Evolutionary conservation across 2,113 vertebrate species (phyloP), one percentile per base, ranked within the genome.

Genomic region (Cricetomys ansorgei): DNA sequence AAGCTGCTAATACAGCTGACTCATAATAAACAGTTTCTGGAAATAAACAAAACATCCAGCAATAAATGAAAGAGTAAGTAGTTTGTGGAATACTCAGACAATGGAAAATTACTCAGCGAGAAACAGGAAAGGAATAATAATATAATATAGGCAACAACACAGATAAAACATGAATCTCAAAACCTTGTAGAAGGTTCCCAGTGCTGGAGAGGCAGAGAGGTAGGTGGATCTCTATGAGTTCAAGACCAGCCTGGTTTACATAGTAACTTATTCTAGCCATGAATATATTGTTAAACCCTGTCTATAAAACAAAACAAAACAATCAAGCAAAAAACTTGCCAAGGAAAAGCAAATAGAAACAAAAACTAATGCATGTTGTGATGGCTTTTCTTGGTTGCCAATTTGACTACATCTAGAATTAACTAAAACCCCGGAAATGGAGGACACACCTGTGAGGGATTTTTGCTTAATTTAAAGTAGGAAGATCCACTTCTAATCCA

Each of bases 21-120:
- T 75, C 64, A 69, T 62, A 90, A 89, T 29, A 88, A 91, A 72
- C 45, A 73, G 69, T 55, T 31, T 55, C 64, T 21, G 48, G 55
- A 96, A 92, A 70, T 45, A 80, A n/a, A n/a, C 13, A 95, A 89
- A 89, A 57, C 59, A 84, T 62, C 76, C 37, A 94, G 75, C 69
- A 95, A 50, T 5, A 67, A 19, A 25, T 76, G 37, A 88, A 72
- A 53, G 53, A n/a, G 53, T 59, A 83, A 57, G 88, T n/a, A 13
- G 31, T 86, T 0, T 40, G 48, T 73, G 23, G 1, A 70, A 27
- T 37, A 77, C 48, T 73, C 48, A 73, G 37, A 75, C 55, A 48
- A 17, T 45, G 69, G 27, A 87, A 91, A 91, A 89, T 76, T 34
- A 29, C 55, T 59, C 79, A 91, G 75, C 2, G 65, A 55, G n/a